These are phyloP conservation scores for Mobula birostris DNA, from an alignment of 2,113 vertebrate genomes.

Conservation along the genomic window DNA sequence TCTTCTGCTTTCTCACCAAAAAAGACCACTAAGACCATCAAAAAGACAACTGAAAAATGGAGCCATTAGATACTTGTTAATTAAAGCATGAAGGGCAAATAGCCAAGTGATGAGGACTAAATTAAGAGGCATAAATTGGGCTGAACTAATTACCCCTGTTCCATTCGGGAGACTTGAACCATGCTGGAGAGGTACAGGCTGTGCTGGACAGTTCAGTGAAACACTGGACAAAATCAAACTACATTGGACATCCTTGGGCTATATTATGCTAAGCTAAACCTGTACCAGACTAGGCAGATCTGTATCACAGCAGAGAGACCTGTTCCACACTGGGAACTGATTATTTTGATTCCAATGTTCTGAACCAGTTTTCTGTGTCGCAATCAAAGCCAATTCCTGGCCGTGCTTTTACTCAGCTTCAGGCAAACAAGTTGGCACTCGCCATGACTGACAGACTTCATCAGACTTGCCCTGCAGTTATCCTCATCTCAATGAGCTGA, in stretches of 20 bases:
- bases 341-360: too few species aligned
- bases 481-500: slow-evolving; percentile 9
- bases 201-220: too few species aligned
- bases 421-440: not conserved
- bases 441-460: not conserved
- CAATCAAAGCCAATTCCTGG: not conserved
- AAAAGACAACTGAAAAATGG: not conserved
- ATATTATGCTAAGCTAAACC: too few species aligned
- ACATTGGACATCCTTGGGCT: too few species aligned
- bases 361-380: too few species aligned
- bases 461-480: not conserved
- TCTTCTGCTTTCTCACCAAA: not conserved
- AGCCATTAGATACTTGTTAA: not conserved
- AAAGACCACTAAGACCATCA: too few species aligned
- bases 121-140: not conserved
- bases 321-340: too few species aligned
- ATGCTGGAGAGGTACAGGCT: too few species aligned
- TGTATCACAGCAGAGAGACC: too few species aligned
- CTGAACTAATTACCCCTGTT: not conserved
- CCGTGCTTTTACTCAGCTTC: not conserved
- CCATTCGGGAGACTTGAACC: too few species aligned
- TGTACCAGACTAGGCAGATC: too few species aligned
- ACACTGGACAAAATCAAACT: too few species aligned
- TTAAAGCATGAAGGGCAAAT: not conserved
- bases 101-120: not conserved